Evolutionary conservation across 2,113 vertebrate genomes (phyloP).

Genomic region (Maccullochella peelii): DNA sequence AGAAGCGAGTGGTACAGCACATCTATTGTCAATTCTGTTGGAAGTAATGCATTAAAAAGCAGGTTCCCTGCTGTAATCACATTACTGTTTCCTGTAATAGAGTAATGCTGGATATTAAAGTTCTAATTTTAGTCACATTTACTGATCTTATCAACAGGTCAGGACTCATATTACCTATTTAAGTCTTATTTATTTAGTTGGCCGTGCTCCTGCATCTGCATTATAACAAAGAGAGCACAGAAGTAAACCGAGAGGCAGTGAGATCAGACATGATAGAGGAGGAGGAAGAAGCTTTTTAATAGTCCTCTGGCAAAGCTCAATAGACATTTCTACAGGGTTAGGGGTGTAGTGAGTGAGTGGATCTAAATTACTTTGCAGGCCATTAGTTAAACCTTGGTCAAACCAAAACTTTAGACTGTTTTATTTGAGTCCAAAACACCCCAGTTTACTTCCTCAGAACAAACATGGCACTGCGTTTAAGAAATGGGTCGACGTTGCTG

Average conservation of each 20-base stretch:
- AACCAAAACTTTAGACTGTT: background rate
- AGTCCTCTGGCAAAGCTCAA: conserved; percentile 33
- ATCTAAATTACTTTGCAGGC: conserved; percentile 2
- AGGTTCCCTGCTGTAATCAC: conserved; percentile 19
- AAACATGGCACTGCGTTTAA: background rate
- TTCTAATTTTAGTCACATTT: conserved; percentile 44
- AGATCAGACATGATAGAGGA: conserved; percentile 13
- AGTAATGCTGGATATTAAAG: conserved; percentile 36
- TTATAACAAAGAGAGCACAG: background rate
- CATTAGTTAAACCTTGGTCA: background rate
- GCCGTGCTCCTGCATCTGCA: background rate
- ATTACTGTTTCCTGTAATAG: conserved; percentile 28
- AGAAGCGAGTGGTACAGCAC: background rate
- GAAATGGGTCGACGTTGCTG: background rate
- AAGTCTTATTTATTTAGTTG: conserved; percentile 12
- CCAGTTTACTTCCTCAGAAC: background rate
- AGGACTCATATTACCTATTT: conserved; percentile 18
- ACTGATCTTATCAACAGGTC: conserved; percentile 47
- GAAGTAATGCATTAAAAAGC: conserved; percentile 35
- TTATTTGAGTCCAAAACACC: background rate
- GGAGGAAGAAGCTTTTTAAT: background rate
- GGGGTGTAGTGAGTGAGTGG: background rate
- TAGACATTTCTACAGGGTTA: background rate
- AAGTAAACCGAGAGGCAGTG: background rate
- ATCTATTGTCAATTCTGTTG: background rate